Percentiles rank a stretch among this genome's conserved stretches.
These are phyloP conservation scores for Aegotheles bennettii DNA, from an alignment of 2,113 vertebrate species.

Conservation along the genomic window DNA sequence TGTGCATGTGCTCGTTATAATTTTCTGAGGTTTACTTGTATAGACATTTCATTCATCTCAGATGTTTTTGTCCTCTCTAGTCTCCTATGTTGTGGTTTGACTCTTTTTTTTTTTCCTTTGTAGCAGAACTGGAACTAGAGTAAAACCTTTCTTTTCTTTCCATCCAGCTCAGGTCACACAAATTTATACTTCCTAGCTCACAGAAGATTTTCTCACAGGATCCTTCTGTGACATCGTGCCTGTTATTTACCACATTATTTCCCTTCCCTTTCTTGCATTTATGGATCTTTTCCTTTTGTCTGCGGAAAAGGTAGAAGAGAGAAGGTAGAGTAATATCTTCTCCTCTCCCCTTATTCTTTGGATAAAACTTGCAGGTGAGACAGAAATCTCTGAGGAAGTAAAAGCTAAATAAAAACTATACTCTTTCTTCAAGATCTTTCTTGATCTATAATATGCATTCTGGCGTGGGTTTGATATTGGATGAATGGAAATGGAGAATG, in stretches of 20 bases:
- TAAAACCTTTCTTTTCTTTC: background rate
- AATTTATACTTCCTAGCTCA: background rate
- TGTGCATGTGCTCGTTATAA: background rate
- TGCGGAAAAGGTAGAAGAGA: background rate
- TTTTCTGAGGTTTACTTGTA: background rate
- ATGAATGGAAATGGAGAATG: background rate
- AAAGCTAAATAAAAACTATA: background rate
- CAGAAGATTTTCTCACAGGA: background rate
- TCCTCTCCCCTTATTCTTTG: background rate
- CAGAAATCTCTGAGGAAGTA: background rate
- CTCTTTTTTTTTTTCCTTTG: background rate
- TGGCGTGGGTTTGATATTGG: background rate
- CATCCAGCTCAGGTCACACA: background rate
- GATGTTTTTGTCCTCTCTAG: background rate
- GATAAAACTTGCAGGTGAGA: background rate
- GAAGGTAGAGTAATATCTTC: background rate
- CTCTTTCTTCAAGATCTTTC: background rate
- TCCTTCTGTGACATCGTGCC: background rate
- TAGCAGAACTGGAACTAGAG: background rate
- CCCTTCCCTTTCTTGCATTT: background rate
- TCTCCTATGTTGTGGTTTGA: background rate
- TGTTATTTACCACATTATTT: background rate
- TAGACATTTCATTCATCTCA: background rate
- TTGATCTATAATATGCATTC: background rate
- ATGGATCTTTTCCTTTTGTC: background rate